These are phyloP conservation scores for Rousettus madagascariensis DNA, from an alignment of 2,797 vertebrate species.

Conservation along the genomic window DNA sequence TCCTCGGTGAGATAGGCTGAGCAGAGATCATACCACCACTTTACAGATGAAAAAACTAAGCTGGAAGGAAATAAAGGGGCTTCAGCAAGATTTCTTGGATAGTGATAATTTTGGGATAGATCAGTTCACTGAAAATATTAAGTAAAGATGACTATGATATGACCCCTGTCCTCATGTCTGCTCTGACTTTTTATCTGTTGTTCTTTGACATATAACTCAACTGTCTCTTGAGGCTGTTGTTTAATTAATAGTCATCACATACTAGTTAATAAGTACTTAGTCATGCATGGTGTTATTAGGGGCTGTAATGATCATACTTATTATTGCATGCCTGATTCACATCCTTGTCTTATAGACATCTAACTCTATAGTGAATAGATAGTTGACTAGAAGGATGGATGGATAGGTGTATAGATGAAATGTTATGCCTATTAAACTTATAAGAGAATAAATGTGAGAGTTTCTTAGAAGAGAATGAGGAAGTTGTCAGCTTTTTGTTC, in stretches of 20 bases:
- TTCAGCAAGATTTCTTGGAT: neutral
- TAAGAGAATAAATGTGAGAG: neutral
- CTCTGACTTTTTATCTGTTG: neutral
- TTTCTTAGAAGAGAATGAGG: neutral
- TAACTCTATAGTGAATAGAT: neutral
- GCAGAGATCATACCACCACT: neutral
- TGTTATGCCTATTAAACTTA: neutral
- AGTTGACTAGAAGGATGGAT: neutral
- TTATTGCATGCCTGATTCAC: neutral
- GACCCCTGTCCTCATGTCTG: neutral
- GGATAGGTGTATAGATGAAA: neutral
- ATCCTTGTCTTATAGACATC: neutral
- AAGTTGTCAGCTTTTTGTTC: conserved; percentile 17
- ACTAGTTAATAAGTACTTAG: neutral
- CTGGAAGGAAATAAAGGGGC: neutral
- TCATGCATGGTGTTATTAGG: neutral
- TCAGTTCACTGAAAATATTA: neutral
- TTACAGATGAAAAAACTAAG: conserved; percentile 1
- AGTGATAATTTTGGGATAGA: neutral
- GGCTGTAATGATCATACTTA: neutral
- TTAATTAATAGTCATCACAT: conserved; percentile 20
- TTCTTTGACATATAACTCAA: neutral
- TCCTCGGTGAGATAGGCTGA: neutral
- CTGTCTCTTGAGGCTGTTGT: neutral
- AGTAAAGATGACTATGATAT: neutral